Evolutionary conservation across 2,113 vertebrate species (phyloP), one percentile per base, ranked within the genome.

Genomic region (Struthio camelus): DNA sequence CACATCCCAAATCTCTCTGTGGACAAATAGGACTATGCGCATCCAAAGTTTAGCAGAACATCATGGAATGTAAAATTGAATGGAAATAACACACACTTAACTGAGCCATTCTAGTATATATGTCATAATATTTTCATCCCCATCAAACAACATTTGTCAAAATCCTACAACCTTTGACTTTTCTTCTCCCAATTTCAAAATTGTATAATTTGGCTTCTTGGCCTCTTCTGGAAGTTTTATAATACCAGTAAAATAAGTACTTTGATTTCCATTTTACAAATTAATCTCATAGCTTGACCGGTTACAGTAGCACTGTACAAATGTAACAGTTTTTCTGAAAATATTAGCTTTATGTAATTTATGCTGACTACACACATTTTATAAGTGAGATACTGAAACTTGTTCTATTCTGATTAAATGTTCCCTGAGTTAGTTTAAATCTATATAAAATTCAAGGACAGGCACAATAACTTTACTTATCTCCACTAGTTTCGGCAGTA

Each of bases 1-100:
- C 62, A 56, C 0, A 0, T 27, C 48, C 50, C 14, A 30, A 1
- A 0, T n/a, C 22, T n/a, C 54, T 80, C 59, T 28, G 24, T 20
- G 48, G 10, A 8, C 58, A 87, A 50, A 6, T 58, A 65, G 67
- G 58, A 44, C 46, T 32, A 10, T 23, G 28, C 62, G 40, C 10
- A 36, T 14, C 14, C 13, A 34, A 46, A 62, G n/a, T 17, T 62
- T 62, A 62, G 19, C 16, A 76, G 34, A 75, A n/a, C 42, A 84
- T 9, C 14, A 50, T 24, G 48, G 54, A 88, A 75, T 5, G 9
- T 32, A 80, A 90, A 86, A 77, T 10, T 4, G 11, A 70, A 61
- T 40, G 42, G 65, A 89, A 13, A 19, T 9, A 23, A 62, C 8
- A 14, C 28, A 34, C 6, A 8, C 3, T 14, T 36, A 65, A 66